Conservation (phyloP, 2,888 invertebrate genomes). For the Erynnis tages region DNA sequence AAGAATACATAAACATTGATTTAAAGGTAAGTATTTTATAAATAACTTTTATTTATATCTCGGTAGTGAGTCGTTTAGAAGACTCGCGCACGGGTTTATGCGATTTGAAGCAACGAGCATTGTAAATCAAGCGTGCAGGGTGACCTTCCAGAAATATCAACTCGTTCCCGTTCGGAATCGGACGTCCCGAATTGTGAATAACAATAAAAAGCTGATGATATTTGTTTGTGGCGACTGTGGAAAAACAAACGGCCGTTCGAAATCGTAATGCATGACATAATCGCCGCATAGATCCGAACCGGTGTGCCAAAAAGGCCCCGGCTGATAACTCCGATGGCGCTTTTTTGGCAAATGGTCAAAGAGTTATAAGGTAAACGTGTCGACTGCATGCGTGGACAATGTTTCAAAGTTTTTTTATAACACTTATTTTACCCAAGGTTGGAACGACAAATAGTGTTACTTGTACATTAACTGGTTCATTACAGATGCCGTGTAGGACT, state of each 20-base stretch:
- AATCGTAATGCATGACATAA: conserved; percentile 76
- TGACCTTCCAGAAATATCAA: conserved; percentile 63
- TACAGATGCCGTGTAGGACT: not conserved
- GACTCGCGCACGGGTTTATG: conserved; percentile 18
- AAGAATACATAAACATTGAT: not conserved
- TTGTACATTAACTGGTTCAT: not conserved
- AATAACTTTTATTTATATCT: conserved; percentile 28
- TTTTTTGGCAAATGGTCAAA: conserved; percentile 73
- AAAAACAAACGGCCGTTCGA: conserved; percentile 61
- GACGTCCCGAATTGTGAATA: conserved; percentile 45
- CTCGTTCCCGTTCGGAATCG: conserved; percentile 35
- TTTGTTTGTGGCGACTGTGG: conserved; percentile 44
- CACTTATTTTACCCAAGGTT: not conserved
- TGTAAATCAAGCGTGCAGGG: conserved; percentile 43
- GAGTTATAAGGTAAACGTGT: conserved; percentile 75
- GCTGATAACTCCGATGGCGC: conserved; percentile 51
- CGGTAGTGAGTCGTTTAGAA: conserved; percentile 1
- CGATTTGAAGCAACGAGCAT: conserved; percentile 24
- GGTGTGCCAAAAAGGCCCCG: conserved; percentile 68
- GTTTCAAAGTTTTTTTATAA: conserved; percentile 15
- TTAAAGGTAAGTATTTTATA: no score
- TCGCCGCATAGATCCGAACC: conserved; percentile 72
- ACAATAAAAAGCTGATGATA: conserved; percentile 53
- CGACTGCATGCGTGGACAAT: conserved; percentile 46
- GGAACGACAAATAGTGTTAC: not conserved